These are phyloP conservation scores for Chelidonichthys spinosus DNA, from an alignment of 2,797 vertebrate species.

Conservation along the genomic window DNA sequence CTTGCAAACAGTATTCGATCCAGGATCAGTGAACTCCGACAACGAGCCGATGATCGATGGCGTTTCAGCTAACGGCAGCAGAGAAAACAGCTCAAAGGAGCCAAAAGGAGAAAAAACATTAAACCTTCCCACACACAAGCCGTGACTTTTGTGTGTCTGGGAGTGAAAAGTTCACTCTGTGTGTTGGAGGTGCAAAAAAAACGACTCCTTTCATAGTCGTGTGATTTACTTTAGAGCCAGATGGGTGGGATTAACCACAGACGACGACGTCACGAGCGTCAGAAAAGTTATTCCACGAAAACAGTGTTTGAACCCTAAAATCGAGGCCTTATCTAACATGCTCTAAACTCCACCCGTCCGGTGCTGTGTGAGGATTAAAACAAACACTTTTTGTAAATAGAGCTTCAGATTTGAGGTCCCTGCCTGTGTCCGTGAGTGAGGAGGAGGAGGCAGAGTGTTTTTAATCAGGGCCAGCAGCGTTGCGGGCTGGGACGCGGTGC, in stretches of 20 bases:
- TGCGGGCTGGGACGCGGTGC: conserved; percentile 82
- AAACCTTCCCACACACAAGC: conserved; percentile 3
- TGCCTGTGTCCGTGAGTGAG: conserved; percentile 24
- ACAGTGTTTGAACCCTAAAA: conserved; percentile 49
- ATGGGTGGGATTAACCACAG: conserved; percentile 60
- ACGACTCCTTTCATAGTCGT: conserved; percentile 44
- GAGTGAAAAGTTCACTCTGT: conserved; percentile 70
- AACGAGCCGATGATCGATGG: conserved; percentile 45
- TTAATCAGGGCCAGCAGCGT: conserved; percentile 83
- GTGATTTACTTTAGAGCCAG: conserved; percentile 63
- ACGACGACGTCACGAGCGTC: conserved; percentile 45
- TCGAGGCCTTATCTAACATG: conserved; percentile 57
- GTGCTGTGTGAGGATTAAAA: conserved; percentile 38
- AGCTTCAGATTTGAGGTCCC: conserved; percentile 12
- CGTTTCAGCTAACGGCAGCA: conserved; percentile 28
- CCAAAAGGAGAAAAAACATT: conserved; percentile 33
- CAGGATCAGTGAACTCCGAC: conserved; percentile 49
- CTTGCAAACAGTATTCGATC: conserved; percentile 38
- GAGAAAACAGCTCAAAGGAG: conserved; percentile 24
- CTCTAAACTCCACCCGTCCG: conserved; percentile 53
- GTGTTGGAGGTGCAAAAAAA: conserved; percentile 52
- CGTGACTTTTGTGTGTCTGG: conserved; percentile 45
- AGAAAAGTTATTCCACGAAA: conserved; percentile 54
- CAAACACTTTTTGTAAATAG: conserved; percentile 57
- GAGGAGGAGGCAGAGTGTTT: conserved; percentile 72